Conservation (phyloP, 2,113 vertebrate genomes). For the Nothocercus nigrocapillus region DNA sequence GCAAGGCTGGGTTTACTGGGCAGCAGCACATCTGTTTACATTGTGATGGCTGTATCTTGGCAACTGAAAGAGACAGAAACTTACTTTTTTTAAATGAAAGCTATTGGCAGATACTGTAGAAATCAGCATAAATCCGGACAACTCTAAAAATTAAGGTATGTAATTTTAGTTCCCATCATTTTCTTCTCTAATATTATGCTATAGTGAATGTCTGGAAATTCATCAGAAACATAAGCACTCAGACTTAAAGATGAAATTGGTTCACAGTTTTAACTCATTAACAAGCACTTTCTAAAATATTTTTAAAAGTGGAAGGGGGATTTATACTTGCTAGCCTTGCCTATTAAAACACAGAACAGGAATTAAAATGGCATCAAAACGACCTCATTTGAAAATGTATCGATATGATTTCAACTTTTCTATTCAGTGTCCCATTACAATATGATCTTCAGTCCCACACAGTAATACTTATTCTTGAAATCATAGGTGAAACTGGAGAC, state of each 20-base stretch:
- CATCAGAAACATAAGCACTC: not conserved
- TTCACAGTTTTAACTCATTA: not conserved
- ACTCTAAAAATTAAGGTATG: not conserved
- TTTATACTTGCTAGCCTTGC: not conserved
- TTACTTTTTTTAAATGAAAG: constrained; percentile 28
- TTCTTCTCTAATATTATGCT: not conserved
- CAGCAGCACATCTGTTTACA: constrained; percentile 56
- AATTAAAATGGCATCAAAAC: not conserved
- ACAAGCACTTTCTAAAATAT: not conserved
- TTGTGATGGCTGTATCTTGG: constrained; percentile 42
- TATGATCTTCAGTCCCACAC: not conserved
- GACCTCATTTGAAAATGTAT: not conserved
- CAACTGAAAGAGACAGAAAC: constrained; percentile 58
- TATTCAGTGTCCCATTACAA: not conserved
- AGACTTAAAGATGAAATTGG: not conserved
- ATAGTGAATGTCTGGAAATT: not conserved
- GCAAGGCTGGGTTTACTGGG: constrained; percentile 52
- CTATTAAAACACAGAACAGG: not conserved
- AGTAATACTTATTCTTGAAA: constrained; percentile 13
- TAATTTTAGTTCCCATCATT: constrained; percentile 5
- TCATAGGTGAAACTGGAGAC: not conserved
- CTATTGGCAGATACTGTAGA: constrained; percentile 38
- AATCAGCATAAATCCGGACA: constrained; percentile 24
- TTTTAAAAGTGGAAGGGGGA: not conserved
- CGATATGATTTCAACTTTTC: not conserved